phyloP scores from a whole-genome alignment of 2,888 invertebrate species.

The Lottia gigantea region DNA sequence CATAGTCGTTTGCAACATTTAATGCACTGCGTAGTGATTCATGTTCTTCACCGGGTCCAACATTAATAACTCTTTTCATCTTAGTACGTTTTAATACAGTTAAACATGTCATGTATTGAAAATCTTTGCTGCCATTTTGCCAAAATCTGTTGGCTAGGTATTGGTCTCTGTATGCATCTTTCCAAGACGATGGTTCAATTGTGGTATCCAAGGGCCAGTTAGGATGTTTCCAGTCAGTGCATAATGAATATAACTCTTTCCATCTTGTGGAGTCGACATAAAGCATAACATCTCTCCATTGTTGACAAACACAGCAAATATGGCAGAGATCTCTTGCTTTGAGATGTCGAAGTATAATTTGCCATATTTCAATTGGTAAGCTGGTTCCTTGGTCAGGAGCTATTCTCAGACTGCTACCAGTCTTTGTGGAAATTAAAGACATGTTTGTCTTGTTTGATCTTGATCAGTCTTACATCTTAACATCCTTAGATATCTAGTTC shows the following conservation, averaged over 20 bases:
- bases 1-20: conserved; percentile 54
- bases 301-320: conserved; percentile 54
- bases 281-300: conserved; percentile 55
- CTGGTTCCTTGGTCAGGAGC: conserved; percentile 53
- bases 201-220: conserved; percentile 56
- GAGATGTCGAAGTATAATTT: conserved; percentile 54
- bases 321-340: conserved; percentile 51
- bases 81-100: conserved; percentile 45
- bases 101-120: conserved; percentile 42
- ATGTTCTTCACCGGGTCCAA: conserved; percentile 53
- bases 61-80: conserved; percentile 49
- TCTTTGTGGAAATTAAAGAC: conserved; percentile 36
- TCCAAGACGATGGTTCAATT: conserved; percentile 55
- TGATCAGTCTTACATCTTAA: too few relatives aligned
- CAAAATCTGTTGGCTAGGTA: conserved; percentile 49
- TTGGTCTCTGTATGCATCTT: conserved; percentile 52
- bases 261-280: conserved; percentile 56
- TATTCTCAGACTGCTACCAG: conserved; percentile 42
- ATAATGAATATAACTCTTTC: conserved; percentile 51
- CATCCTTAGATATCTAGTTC: too few relatives aligned
- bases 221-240: conserved; percentile 57
- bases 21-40: conserved; percentile 54
- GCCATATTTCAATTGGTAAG: conserved; percentile 61
- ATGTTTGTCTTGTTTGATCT: not conserved
- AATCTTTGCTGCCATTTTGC: conserved; percentile 38